phyloP scores from a whole-genome alignment of 2,113 vertebrate genomes.

The Cyanoderma ruficeps region DNA sequence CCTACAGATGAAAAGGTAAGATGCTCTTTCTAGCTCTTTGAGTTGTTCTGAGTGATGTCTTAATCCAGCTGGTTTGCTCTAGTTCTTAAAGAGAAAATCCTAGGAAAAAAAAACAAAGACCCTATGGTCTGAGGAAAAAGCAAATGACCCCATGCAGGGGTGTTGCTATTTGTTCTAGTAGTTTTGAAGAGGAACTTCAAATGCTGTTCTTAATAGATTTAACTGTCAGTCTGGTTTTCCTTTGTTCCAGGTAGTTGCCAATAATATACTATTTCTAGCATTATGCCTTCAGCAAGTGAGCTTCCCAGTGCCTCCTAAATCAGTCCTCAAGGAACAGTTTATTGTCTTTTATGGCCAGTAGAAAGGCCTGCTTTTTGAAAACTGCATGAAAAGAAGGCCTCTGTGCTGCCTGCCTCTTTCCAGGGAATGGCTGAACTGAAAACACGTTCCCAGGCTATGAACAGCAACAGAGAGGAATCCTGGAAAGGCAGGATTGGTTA shows the following conservation, averaged over 20 bases:
- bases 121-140: background rate
- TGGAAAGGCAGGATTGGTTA: background rate
- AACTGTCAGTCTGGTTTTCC: background rate
- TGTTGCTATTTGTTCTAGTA: background rate
- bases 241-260: slow-evolving; percentile 13
- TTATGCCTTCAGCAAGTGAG: background rate
- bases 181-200: background rate
- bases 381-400: background rate
- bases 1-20: slow-evolving; percentile 21
- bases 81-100: slow-evolving; percentile 3
- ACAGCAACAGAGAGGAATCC: background rate
- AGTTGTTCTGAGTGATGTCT: background rate
- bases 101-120: background rate
- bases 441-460: background rate
- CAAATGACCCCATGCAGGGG: background rate
- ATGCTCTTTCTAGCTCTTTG: slow-evolving; percentile 33
- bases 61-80: background rate
- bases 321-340: background rate
- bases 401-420: background rate
- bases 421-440: background rate
- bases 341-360: background rate
- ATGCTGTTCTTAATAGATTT: background rate
- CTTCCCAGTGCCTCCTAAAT: background rate
- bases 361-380: background rate
- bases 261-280: background rate